Conservation (phyloP, 2,113 vertebrate genomes). For the Strigops habroptila region DNA sequence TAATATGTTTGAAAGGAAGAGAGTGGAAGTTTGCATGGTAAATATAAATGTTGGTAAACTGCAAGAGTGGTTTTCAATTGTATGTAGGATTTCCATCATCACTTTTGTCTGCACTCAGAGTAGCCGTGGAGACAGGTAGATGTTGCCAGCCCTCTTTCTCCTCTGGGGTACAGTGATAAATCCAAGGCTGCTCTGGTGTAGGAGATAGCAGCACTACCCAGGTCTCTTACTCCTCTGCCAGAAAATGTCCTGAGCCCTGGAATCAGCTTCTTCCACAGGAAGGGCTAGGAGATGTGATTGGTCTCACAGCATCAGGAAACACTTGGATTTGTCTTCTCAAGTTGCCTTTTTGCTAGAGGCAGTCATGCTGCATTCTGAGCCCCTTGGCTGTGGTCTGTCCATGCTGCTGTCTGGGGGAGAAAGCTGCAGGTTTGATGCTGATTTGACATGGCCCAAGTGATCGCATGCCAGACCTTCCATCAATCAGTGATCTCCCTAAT, state of each 20-base stretch:
- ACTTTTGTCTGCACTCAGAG: neutral
- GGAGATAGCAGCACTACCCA: neutral
- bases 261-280: neutral
- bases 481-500: neutral
- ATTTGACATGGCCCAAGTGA: fast-evolving
- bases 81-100: neutral
- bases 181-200: neutral
- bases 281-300: neutral
- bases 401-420: neutral
- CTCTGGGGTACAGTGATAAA: neutral
- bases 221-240: neutral
- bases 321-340: neutral
- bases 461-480: fast-evolving
- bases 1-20: neutral
- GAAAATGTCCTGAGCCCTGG: neutral
- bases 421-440: neutral
- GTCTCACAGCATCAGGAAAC: neutral
- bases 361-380: neutral
- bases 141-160: neutral
- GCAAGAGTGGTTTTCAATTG: neutral
- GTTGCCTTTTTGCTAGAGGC: neutral
- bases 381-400: neutral
- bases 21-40: neutral
- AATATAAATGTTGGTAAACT: neutral
- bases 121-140: neutral